A percentile compares a stretch with the other conserved stretches of the same genome.
These are phyloP conservation scores for Tillus elongatus DNA, from an alignment of 2,888 invertebrate genomes.

Conservation along the genomic window DNA sequence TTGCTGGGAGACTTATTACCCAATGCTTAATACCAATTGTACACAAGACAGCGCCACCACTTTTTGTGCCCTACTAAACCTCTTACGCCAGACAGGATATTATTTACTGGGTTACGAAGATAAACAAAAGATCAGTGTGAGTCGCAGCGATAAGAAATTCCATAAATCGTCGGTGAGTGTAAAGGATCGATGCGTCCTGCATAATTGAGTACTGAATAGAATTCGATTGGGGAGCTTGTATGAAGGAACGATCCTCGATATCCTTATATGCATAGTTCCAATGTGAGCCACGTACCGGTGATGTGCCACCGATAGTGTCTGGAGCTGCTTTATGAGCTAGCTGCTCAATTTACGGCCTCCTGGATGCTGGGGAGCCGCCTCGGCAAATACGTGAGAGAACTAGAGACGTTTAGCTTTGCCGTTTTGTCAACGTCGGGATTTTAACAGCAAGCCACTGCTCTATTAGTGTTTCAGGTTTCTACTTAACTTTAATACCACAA, in stretches of 20 bases:
- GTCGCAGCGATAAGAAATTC: not conserved
- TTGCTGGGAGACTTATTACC: too few species aligned
- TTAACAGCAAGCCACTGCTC: conserved; percentile 28
- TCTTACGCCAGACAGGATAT: too few species aligned
- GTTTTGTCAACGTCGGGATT: conserved; percentile 39
- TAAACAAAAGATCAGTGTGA: conserved; percentile 1
- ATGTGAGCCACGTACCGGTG: conserved; percentile 40
- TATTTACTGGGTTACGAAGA: not conserved
- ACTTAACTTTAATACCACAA: conserved; percentile 26
- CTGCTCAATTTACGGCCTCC: conserved; percentile 38
- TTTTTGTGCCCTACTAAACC: too few species aligned
- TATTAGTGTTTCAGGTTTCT: conserved; percentile 25
- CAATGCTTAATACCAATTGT: too few species aligned
- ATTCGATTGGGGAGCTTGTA: not conserved
- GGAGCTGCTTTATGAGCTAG: conserved; percentile 39
- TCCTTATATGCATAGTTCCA: too few species aligned
- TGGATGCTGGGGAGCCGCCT: conserved; percentile 17
- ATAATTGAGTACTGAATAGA: not conserved
- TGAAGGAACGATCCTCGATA: too few species aligned
- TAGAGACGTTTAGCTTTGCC: conserved; percentile 30
- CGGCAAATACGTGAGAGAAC: conserved; percentile 36
- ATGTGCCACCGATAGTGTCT: conserved; percentile 41
- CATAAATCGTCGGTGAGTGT: not conserved
- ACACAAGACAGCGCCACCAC: too few species aligned
- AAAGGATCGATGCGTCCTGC: conserved; percentile 1